Evolutionary conservation across 2,113 vertebrate species (phyloP), one percentile per base, ranked within the genome.

Genomic region (Ardeotis arabs): DNA sequence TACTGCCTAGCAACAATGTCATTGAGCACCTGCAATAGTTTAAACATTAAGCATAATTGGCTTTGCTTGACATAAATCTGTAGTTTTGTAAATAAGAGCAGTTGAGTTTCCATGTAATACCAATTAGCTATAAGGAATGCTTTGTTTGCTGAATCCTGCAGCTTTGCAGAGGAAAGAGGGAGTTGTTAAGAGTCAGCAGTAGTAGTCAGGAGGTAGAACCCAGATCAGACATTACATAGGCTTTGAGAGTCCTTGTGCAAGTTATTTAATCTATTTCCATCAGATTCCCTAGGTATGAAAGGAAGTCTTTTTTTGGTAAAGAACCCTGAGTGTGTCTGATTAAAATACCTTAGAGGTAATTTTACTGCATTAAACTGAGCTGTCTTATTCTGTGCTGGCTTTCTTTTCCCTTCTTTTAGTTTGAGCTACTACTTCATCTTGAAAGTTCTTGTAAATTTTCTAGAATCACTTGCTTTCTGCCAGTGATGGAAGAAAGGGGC

Each of bases 11-110:
- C 98, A 98, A 98, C 98, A 98, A 97, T 98, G 98, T 98, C 98
- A 97, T 79, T 97, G 97, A 98, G 97, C 98, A 98, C 98, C 98
- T 98, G 98, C 97, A 98, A 98, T 96, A 98, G 98, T 98, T 98
- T 98, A 98, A 97, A 97, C 98, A 98, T 98, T 98, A 98, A 97
- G 97, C 97, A 98, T 98, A 98, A 98, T 98, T 98, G 98, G 97
- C 98, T 98, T 98, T 98, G 97, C 98, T 98, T 98, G 98, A 98
- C 97, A 98, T 98, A 98, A 98, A 98, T 98, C 98, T 97, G 97
- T 95, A 98, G 98, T 97, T 98, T 98, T 98, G 98, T 98, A 98
- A 98, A 98, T 98, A 98, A 98, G 97, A 98, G 97, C 95, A 98
- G 98, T 98, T 97, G 98, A 97, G 96, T 97, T 97, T 97, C 97